A percentile compares a stretch with the other conserved stretches of the same genome.
Conservation (phyloP, 2,113 vertebrate species). For the Kryptolebias marmoratus region DNA sequence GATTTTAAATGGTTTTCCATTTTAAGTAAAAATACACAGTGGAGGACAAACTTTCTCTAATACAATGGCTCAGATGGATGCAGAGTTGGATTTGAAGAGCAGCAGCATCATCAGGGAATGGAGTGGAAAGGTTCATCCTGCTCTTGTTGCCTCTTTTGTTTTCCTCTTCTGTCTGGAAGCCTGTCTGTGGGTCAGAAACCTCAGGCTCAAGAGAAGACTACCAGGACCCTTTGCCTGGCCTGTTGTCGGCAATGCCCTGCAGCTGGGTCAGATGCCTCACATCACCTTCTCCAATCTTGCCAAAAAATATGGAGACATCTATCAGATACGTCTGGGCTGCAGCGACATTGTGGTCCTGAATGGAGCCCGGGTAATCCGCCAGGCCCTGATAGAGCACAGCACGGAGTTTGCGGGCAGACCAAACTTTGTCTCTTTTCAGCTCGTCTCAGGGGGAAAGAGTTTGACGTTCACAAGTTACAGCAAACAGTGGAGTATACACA, state of each 20-base stretch:
- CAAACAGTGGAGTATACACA: constrained; percentile 81
- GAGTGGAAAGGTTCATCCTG: constrained; percentile 76
- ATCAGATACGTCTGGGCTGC: constrained; percentile 82
- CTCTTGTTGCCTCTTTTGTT: constrained; percentile 68
- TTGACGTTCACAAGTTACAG: constrained; percentile 81
- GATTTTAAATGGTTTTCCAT: background rate
- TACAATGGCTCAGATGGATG: constrained; percentile 67
- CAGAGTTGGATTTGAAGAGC: constrained; percentile 74
- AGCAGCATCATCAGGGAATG: constrained; percentile 81
- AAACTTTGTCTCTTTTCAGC: constrained; percentile 84
- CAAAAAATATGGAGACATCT: constrained; percentile 82
- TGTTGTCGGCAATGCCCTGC: constrained; percentile 83
- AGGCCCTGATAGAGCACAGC: constrained; percentile 82
- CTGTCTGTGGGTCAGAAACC: constrained; percentile 74
- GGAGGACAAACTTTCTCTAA: background rate
- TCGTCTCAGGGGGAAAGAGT: constrained; percentile 81
- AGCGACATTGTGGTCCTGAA: constrained; percentile 84
- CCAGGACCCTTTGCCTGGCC: constrained; percentile 86
- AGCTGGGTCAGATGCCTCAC: constrained; percentile 86
- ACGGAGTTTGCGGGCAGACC: constrained; percentile 86
- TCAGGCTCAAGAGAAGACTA: constrained; percentile 67
- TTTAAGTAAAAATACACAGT: constrained; percentile 5
- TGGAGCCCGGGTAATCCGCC: constrained; percentile 79
- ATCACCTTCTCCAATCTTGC: constrained; percentile 80
- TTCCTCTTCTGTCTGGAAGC: constrained; percentile 80